Base-by-base conservation (phyloP, 1,140 invertebrate species). In the Pantala flavescens region DNA sequence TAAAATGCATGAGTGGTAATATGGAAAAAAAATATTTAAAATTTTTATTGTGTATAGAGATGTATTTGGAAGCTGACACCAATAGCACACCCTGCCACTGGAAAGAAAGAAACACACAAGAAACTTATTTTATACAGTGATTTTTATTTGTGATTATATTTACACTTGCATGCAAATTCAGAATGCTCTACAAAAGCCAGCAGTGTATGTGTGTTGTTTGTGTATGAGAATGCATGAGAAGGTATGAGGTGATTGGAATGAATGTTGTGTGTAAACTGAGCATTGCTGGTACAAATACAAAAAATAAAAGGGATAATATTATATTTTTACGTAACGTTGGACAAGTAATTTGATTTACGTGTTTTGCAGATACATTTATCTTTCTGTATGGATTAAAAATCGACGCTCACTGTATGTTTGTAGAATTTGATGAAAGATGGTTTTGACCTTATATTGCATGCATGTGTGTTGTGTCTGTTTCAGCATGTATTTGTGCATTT, bases 81-180 rank as follows among this genome's bases (percentile, higher is more conserved):
- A 63, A 21, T 63, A 63, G 49, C 49, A 63, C 49, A 19, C 28
- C 49, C n/a, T 63, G 49, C n/a, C 49, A 63, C 49, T 16, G 49
- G n/a, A 63, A 63, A 63, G 16, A 49, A 16, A 49, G 49, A 63
- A 16, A 21, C n/a, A 63, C 49, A 63, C 49, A 63, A 63, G 49
- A 63, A 63, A 63, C 49, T 63, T 63, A 63, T 63, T 63, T 63
- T 63, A 63, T 63, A 63, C 49, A 63, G 49, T 63, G 49, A 63
- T 63, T 63, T 49, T 63, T 63, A 63, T 63, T 63, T 63, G 49
- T 63, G 49, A 63, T 63, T 63, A 21, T 63, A 63, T 63, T 63
- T 63, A 63, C 49, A 63, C 49, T 63, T 63, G 49, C 49, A 63
- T 63, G 49, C 49, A 63, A 63, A 63, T 63, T 63, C 49, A 63